Evolutionary conservation across 2,113 vertebrate genomes (phyloP), one percentile per base, ranked within the genome.

Genomic region (Coptodon bakossiorum): DNA sequence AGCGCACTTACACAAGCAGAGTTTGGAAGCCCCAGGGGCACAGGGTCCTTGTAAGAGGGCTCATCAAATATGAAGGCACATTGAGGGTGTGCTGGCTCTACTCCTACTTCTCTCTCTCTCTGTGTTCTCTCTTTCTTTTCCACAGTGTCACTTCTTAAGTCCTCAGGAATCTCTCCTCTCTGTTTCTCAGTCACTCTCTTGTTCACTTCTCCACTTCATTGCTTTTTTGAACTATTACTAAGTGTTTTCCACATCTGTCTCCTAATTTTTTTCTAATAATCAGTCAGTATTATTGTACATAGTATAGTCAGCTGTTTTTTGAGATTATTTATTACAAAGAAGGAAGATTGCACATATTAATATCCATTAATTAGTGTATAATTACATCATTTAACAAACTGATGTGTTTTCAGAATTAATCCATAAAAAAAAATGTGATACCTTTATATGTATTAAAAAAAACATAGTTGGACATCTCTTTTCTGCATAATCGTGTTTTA

Each of bases 1-100:
- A 94, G 96, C 91, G 90, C 95, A 96, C 94, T 97, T 96, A 96
- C 96, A 96, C 86, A 82, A 91, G 90, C 89, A 88, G 87, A 83
- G 92, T 87, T 94, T 87, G 83, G 80, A 61, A 52, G 84, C 90
- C 94, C 91, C 83, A 14, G 82, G 92, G 94, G 85, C 88, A 29
- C 81, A 27, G 54, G 89, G 90, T 94, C 93, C 86, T 90, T 79
- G 81, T 91, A 85, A 94, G 94, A 91, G 88, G 86, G 88, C 86
- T 95, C 91, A 96, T 96, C 82, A 96, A 97, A 96, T 94, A 95
- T 95, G 88, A 93, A 96, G 79, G 85, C 36, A 59, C 54, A 90
- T 80, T 19, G 31, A 93, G 73, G 81, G 83, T 87, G 83, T 38
- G 63, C 84, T 91, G 63, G 68, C 80, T 86, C 59, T 50, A 40